These are phyloP conservation scores for Ondatra zibethicus DNA, from an alignment of 2,113 vertebrate species.

Conservation along the genomic window DNA sequence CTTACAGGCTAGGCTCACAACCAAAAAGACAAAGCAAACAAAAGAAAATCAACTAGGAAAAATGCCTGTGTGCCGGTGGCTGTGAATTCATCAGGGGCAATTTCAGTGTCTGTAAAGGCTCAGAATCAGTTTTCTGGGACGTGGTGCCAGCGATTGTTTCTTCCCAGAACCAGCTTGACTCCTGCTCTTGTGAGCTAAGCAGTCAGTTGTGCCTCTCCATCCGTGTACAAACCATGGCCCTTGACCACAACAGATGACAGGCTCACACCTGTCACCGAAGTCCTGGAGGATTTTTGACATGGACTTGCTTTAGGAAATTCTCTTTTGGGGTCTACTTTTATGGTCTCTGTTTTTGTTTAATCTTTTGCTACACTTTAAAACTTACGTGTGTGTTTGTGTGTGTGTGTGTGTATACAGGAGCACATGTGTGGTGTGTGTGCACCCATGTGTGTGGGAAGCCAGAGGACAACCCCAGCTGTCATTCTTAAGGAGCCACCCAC, in stretches of 20 bases:
- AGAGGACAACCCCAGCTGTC: not conserved
- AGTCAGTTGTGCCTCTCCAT: not conserved
- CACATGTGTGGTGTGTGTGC: not conserved
- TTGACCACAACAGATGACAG: not conserved
- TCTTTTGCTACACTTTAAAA: not conserved
- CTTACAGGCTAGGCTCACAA: not conserved
- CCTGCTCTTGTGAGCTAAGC: not conserved
- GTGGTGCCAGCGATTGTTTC: not conserved
- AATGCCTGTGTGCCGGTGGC: not conserved
- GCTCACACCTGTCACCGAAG: not conserved
- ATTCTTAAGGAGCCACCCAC: not conserved
- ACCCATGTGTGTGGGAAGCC: not conserved
- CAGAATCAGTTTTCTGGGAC: not conserved
- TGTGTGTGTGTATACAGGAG: not conserved
- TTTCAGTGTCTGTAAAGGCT: not conserved
- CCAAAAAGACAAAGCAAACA: not conserved
- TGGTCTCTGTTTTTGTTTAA: not conserved
- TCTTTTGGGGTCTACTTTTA: not conserved
- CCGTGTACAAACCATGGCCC: not conserved
- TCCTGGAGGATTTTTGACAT: not conserved
- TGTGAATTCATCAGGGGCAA: not conserved
- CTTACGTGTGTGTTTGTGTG: not conserved
- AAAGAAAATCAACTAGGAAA: not conserved
- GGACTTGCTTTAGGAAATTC: slow-evolving; percentile 34
- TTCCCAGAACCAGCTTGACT: not conserved